phyloP scores from a whole-genome alignment of 1,140 invertebrate genomes.

The Brachionus plicatilis region DNA sequence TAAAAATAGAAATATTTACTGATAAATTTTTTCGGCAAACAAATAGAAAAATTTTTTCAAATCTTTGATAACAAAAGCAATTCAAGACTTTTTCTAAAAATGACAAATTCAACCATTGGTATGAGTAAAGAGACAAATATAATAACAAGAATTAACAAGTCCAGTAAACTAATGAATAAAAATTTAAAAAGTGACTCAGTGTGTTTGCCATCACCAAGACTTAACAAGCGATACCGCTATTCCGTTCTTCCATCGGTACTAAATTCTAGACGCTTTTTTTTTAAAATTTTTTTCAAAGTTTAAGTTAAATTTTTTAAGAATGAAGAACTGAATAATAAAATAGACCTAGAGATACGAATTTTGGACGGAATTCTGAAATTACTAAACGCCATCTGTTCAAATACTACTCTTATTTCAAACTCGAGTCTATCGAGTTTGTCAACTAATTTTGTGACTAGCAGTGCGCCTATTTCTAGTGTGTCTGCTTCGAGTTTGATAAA shows the following conservation, averaged over 20 bases:
- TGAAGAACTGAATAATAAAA: slow-evolving; percentile 26
- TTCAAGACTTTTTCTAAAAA: neutral
- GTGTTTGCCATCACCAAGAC: slow-evolving; percentile 14
- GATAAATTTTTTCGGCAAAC: neutral
- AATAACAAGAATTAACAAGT: slow-evolving; percentile 4
- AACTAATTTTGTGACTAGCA: neutral
- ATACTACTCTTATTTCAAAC: neutral
- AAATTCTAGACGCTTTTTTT: neutral
- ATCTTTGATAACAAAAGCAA: neutral
- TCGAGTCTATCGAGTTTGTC: neutral
- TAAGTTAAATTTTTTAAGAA: slow-evolving; percentile 2
- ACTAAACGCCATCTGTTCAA: slow-evolving; percentile 2
- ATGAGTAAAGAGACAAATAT: neutral
- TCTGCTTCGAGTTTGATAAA: neutral
- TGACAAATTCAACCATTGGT: neutral
- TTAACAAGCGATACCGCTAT: slow-evolving; percentile 24
- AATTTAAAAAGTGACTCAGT: slow-evolving; percentile 15
- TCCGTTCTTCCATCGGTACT: slow-evolving; percentile 17
- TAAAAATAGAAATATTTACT: slow-evolving; percentile 24
- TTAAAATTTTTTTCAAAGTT: neutral
- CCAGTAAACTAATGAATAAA: neutral
- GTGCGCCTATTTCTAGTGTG: neutral
- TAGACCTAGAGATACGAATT: slow-evolving; percentile 3
- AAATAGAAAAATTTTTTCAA: neutral
- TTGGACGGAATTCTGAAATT: slow-evolving; percentile 6